Base-by-base conservation (phyloP, 2,797 vertebrate genomes). In the Loriculus beryllinus region DNA sequence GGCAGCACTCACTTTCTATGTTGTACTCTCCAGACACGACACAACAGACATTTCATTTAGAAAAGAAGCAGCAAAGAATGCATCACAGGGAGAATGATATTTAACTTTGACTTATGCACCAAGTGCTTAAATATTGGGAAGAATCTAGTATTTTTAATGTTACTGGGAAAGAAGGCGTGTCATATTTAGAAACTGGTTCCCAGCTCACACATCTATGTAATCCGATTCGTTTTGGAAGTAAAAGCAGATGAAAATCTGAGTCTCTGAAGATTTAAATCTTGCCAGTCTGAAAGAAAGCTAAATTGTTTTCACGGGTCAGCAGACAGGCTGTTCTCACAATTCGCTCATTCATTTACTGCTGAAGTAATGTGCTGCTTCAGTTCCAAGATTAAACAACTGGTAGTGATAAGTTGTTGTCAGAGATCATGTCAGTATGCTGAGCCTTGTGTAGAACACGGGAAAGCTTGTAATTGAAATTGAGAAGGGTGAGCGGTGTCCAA, bases 251-350 rank as follows among this genome's bases (percentile, higher is more conserved):
- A 84, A 95, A 95, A 76, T 63, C 54, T 37, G 62, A 68, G 54
- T 82, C 56, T 79, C 59, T 69, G 45, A 93, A 92, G 75, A 92
- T 72, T 85, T 95, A 76, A 92, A 88, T 86, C 82, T 82, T 88
- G 80, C 64, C 52, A 57, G 65, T 28, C 62, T 3, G 14, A 92
- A 86, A 95, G 69, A 67, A 85, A 96, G 75, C 49, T 39, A 59
- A 76, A 93, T 95, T 95, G 92, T 94, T 96, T 91, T 80, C 83
- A 83, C 49, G 79, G 92, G 84, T 91, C 86, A 96, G 71, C 76
- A 86, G 63, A 29, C 65, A 72, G 64, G 47, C 88, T 72, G 51
- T 67, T 92, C 60, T 70, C 84, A 95, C 88, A 71, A 84, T 95
- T 82, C 72, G 31, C 56, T 88, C 82, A 80, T 95, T 96, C 84